Base-by-base conservation (phyloP, 2,888 invertebrate genomes). In the Apodemia duryi region DNA sequence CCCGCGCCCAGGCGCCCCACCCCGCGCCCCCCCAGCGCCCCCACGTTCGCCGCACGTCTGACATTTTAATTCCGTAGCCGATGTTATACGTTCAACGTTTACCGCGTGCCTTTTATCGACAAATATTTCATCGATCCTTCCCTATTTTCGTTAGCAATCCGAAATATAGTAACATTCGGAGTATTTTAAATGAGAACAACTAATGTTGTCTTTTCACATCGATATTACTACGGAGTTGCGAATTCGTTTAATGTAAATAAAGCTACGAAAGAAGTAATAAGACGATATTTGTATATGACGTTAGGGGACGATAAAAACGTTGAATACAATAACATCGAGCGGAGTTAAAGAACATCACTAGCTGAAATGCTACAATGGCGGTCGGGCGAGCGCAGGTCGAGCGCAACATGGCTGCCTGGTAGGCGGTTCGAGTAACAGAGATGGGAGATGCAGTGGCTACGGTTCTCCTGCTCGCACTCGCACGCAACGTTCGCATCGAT, bases 391-490 rank as follows among this genome's bases (percentile, higher is more conserved):
- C 90, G 85, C 91, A 88, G 91, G 91, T 89, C 91, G 91, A 90
- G 91, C 91, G 90, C 90, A 91, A 91, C 91, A 91, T 91, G 91
- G 91, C 91, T 88, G 91, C 89, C 91, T 85, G 79, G 91, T 90
- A 91, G 91, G 91, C 91, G 91, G 89, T 88, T 84, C 90, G 91
- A 80, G 86, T 74, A 85, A 90, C 78, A 76, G 81, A 78, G 89
- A 88, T 83, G 74, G 75, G 74, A 79, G 82, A 78, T 83, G 76
- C 78, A 81, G 76, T 76, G 80, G 78, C 74, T 80, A 70, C 75
- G 68, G 74, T 78, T 75, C 75, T 88, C 85, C 77, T 80, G 73
- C 78, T 91, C 89, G 82, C 91, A 84, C 91, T 79, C 83, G 84
- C 83, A 80, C 84, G 85, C 84, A 80, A 81, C 78, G 87, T 83